Evolutionary conservation across 2,797 vertebrate species (phyloP), one percentile per base, ranked within the genome.

Genomic region (Semaprochilodus insignis): DNA sequence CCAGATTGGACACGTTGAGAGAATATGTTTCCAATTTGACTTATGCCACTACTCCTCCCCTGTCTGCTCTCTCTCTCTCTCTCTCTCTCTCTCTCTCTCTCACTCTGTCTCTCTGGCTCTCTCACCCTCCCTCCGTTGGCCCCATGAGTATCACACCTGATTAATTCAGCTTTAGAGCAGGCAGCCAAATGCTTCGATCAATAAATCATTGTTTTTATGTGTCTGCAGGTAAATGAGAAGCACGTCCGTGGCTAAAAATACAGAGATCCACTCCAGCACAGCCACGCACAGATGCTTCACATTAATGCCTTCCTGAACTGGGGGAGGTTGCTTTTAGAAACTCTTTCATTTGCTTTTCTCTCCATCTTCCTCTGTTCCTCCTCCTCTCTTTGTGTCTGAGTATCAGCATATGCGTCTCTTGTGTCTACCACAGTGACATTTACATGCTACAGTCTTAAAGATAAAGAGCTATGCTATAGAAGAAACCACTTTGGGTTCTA

Each of bases 211-310:
- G 89, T 91, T 89, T 75, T 90, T 91, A 89, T 44, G 81, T 91
- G 90, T 94, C 70, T 85, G 90, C 93, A 95, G 91, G 93, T 95
- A 96, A 96, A 98, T 96, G 91, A 93, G 95, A 96, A 95, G 93
- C 94, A 94, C 73, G 77, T 4, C 55, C 59, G 7, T 60, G 77
- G 85, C 90, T 90, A 92, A 91, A 92, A 91, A 93, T 85, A 88
- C 91, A 92, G 88, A 87, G 80, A 91, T 89, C 84, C 83, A 78
- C 80, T 88, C 79, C 62, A 36, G 88, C 87, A 89, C 91, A 87
- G 48, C 80, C 81, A 73, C 44, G 44, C 87, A 90, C 92, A 94
- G 91, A 93, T 93, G 91, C 89, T 92, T 87, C 69, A 85, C 87
- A 89, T 93, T 93, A 94, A 92, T 90, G 88, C 90, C 89, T 90